These are phyloP conservation scores for Siniperca scherzeri DNA, from an alignment of 2,797 vertebrate genomes.

Conservation along the genomic window DNA sequence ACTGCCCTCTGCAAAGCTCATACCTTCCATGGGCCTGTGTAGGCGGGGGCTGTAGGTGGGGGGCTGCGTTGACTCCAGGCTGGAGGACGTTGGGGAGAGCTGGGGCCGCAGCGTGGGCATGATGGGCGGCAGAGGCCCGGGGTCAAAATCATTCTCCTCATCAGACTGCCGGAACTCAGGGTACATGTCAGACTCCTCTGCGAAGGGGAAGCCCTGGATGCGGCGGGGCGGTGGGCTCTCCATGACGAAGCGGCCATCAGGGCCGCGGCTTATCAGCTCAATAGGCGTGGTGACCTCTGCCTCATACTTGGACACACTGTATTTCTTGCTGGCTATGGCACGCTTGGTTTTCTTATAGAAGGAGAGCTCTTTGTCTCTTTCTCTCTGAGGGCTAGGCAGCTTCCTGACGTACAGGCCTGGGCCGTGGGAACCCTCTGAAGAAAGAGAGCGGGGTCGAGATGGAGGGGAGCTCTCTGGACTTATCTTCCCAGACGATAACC, in stretches of 20 bases:
- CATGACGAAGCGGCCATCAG: constrained; percentile 97
- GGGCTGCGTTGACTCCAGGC: constrained; percentile 98
- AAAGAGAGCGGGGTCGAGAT: constrained; percentile 84
- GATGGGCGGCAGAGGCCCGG: constrained; percentile 90
- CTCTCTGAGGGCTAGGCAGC: constrained; percentile 93
- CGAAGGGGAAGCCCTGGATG: constrained; percentile 98
- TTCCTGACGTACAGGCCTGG: constrained; percentile 93
- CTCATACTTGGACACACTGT: constrained; percentile 97
- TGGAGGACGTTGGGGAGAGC: constrained; percentile 97
- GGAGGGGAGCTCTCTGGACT: constrained; percentile 96
- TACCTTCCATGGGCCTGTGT: constrained; percentile 94
- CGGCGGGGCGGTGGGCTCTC: constrained; percentile 91
- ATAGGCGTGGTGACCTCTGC: constrained; percentile 97
- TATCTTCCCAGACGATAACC: constrained; percentile 98
- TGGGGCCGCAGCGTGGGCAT: constrained; percentile 96
- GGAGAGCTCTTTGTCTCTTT: constrained; percentile 94
- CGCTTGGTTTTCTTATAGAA: constrained; percentile 99
- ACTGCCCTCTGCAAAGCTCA: constrained; percentile 90
- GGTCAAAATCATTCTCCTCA: constrained; percentile 97
- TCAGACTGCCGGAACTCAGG: constrained; percentile 99
- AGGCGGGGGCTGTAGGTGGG: constrained; percentile 98
- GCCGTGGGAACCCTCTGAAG: constrained; percentile 91
- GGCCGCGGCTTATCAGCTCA: constrained; percentile 97
- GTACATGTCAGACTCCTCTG: constrained; percentile 99
- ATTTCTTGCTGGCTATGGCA: constrained; percentile 98